These are phyloP conservation scores for Eupithecia insigniata DNA, from an alignment of 2,888 invertebrate species.

Conservation along the genomic window DNA sequence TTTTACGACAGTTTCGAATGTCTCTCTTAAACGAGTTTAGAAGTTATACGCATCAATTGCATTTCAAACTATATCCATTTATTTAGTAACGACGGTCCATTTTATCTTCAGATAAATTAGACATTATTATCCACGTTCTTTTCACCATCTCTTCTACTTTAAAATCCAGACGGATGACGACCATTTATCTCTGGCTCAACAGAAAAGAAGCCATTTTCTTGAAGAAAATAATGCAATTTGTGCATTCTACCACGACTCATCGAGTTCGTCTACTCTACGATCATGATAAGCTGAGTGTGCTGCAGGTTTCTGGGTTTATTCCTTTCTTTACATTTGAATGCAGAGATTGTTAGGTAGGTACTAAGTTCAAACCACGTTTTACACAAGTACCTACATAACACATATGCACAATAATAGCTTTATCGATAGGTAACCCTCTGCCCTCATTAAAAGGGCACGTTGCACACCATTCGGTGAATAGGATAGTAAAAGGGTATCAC, in stretches of 20 bases:
- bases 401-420: background rate
- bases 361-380: background rate
- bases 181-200: slow-evolving; percentile 36
- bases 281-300: slow-evolving; percentile 3
- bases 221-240: slow-evolving; percentile 40
- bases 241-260: slow-evolving; percentile 38
- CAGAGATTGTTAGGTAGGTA: background rate
- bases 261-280: slow-evolving; percentile 5
- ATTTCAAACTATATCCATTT: background rate
- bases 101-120: slow-evolving; percentile 21
- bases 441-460: too few species aligned
- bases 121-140: slow-evolving; percentile 26
- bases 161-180: slow-evolving; percentile 32
- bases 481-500: too few species aligned
- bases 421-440: background rate
- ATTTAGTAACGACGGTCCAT: background rate
- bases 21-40: background rate
- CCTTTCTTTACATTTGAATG: background rate
- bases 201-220: slow-evolving; percentile 33
- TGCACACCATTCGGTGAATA: too few species aligned
- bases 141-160: slow-evolving; percentile 27
- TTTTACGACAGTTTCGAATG: background rate
- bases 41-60: background rate
- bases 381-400: background rate
- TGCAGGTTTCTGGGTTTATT: background rate